Conservation (phyloP, 37 sponge, comb jelly and placozoan species). For the Crambe crambe region DNA sequence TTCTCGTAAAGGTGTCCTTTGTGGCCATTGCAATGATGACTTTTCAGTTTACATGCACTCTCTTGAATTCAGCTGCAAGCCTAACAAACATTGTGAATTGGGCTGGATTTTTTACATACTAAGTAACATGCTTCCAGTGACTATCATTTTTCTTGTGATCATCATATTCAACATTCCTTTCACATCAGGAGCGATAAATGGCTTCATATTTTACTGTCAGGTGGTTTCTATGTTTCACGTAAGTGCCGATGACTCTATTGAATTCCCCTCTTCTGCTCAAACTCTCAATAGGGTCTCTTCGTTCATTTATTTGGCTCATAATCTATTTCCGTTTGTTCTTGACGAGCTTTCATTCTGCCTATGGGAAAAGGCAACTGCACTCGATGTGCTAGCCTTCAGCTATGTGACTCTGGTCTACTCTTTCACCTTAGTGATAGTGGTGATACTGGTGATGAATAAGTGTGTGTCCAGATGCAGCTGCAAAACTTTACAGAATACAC, state of each 20-base stretch:
- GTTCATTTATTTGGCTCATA: constrained; percentile 14
- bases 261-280: background rate
- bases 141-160: constrained; percentile 37
- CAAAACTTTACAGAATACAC: too few species aligned
- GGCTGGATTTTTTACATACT: constrained; percentile 51
- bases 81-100: background rate
- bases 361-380: constrained; percentile 9
- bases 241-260: background rate
- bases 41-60: constrained; percentile 24
- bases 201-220: constrained; percentile 51
- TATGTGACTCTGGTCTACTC: constrained; percentile 45
- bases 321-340: constrained; percentile 17
- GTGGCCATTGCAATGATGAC: constrained; percentile 21
- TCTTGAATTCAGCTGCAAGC: constrained; percentile 9
- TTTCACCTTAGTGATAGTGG: constrained; percentile 14
- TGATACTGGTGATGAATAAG: constrained; percentile 1
- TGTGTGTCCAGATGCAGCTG: background rate
- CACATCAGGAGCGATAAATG: constrained; percentile 36
- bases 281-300: background rate
- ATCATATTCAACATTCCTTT: constrained; percentile 49
- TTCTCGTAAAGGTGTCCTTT: constrained; percentile 13
- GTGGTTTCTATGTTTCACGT: constrained; percentile 1
- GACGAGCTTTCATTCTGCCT: constrained; percentile 44
- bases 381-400: constrained; percentile 22
- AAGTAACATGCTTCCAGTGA: constrained; percentile 41